phyloP scores from a whole-genome alignment of 2,797 vertebrate genomes.

The Ceyx erithaca region DNA sequence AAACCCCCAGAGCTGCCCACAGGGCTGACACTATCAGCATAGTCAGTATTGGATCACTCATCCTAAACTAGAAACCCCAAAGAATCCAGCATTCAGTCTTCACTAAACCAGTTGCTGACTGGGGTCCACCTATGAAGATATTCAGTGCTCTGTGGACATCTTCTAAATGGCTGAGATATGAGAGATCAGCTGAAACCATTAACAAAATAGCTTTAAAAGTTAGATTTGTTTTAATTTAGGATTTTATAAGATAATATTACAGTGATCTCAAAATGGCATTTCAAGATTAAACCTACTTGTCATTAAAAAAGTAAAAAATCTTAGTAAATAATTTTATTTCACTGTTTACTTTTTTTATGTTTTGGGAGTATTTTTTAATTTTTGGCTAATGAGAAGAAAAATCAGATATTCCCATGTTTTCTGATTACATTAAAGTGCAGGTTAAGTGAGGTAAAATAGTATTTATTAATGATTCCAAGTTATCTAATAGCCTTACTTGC shows the following conservation, averaged over 20 bases:
- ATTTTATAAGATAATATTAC: not conserved
- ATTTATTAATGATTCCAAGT: not conserved
- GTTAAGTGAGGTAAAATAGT: not conserved
- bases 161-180: not conserved
- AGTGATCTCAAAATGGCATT: not conserved
- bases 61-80: not conserved
- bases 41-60: fast-evolving
- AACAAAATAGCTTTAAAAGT: not conserved
- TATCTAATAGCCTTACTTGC: not conserved
- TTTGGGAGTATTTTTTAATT: fast-evolving
- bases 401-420: not conserved
- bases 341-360: not conserved
- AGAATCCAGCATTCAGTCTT: not conserved
- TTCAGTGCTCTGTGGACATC: not conserved
- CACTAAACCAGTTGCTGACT: not conserved
- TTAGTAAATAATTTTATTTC: fast-evolving
- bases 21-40: fast-evolving
- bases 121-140: not conserved
- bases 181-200: not conserved
- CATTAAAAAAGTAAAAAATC: not conserved
- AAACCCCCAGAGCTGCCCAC: not conserved
- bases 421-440: not conserved
- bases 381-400: not conserved
- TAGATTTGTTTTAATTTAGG: not conserved
- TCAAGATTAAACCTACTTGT: not conserved